A percentile compares a stretch with the other conserved stretches of the same genome.
phyloP scores from a whole-genome alignment of 64 coral and sea anemone species.

The Orbicella faveolata region DNA sequence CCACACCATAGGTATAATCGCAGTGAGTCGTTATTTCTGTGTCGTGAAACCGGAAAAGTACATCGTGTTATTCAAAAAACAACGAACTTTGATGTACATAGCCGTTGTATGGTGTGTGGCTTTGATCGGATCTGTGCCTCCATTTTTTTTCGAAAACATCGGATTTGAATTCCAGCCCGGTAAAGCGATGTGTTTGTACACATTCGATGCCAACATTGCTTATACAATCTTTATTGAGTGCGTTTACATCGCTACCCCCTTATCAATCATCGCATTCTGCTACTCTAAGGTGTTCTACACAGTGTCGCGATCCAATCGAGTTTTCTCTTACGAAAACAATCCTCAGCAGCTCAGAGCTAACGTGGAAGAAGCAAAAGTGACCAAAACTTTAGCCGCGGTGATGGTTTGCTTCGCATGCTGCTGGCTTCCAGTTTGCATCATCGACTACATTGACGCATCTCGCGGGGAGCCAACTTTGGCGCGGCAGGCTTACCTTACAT shows the following conservation, averaged over 20 bases:
- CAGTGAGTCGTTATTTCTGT: slow-evolving; percentile 64
- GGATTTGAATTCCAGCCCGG: slow-evolving; percentile 62
- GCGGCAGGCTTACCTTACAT: slow-evolving; percentile 43
- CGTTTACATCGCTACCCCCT: slow-evolving; percentile 22
- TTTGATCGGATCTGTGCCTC: slow-evolving; percentile 45
- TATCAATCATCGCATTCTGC: slow-evolving; percentile 34
- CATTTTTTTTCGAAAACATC: slow-evolving; percentile 23
- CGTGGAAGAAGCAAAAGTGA: slow-evolving; percentile 69
- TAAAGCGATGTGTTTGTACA: slow-evolving; percentile 69
- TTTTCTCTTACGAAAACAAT: slow-evolving; percentile 11
- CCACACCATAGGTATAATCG: slow-evolving; percentile 46
- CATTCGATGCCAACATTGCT: slow-evolving; percentile 55
- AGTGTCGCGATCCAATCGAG: slow-evolving; percentile 41
- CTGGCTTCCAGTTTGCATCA: slow-evolving; percentile 58
- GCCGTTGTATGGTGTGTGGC: slow-evolving; percentile 28
- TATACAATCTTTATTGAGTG: slow-evolving; percentile 60
- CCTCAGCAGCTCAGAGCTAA: slow-evolving; percentile 42
- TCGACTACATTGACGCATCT: slow-evolving; percentile 55
- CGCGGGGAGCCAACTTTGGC: slow-evolving; percentile 28
- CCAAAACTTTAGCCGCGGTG: slow-evolving; percentile 49
- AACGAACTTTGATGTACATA: slow-evolving; percentile 41
- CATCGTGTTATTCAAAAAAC: slow-evolving; percentile 23
- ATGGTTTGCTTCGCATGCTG: slow-evolving; percentile 50
- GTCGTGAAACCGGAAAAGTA: slow-evolving; percentile 49
- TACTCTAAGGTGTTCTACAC: slow-evolving; percentile 43